Evolutionary conservation across 2,888 invertebrate genomes (phyloP), one percentile per base, ranked within the genome.

Genomic region (Chymomyza procnemis): DNA sequence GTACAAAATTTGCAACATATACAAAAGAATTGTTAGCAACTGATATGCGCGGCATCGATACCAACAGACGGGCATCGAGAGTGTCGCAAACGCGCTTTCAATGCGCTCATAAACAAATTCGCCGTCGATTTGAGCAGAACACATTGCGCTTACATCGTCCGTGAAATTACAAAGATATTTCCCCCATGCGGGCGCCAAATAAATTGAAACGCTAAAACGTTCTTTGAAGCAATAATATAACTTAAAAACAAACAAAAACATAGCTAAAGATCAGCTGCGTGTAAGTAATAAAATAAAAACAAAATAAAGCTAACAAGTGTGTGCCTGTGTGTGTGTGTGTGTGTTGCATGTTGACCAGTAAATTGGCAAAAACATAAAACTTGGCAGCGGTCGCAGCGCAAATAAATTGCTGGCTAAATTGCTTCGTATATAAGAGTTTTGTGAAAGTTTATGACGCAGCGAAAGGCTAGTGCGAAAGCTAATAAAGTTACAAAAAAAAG

Each of bases 101-200:
- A 70, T 77, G 74, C 76, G 74, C 76, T 76, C 67, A 69, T 56
- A 55, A 54, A 50, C 48, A 50, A 16, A 50, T 18, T 61, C 65
- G 30, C 58, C 55, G 60, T 60, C 71, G 60, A 56, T 57, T 64
- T 50, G 34, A 41, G 6, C 12, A 41, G 34, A 41, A 41, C 34
- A 41, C 34, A 3, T 41, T 41, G 34, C 12, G 64, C 64, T 50
- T 57, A 41, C 56, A 12, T 50, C 21, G 58, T 57, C 61, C 62
- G 21, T 69, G 68, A 26, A 34, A 9, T 12, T 12, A 41, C 3
- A 41, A 41, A 41, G 34, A 34, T 48, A 57, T 9, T 48, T 61
- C 30, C 56, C 60, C n/a, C 52, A 71, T 79, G 75, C 82, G 82
- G 78, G 78, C 83, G 83, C 78, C 69, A 74, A 80, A 66, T 76